phyloP scores from a whole-genome alignment of 2,113 vertebrate genomes.

The Colius striatus region DNA sequence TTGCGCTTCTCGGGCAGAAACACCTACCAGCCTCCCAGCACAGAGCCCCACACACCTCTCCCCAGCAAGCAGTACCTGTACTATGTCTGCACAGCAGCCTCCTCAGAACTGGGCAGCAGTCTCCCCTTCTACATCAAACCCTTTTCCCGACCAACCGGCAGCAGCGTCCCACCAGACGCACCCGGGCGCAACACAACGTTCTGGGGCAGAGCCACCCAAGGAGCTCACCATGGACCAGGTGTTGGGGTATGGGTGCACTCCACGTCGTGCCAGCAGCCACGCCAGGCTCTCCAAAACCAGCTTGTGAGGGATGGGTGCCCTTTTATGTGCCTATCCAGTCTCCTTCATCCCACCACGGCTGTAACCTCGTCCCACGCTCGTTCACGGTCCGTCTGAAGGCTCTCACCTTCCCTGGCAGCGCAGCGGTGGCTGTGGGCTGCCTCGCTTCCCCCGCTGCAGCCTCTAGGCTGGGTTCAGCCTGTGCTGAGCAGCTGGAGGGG shows the following conservation, averaged over 20 bases:
- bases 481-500: background rate
- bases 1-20: background rate
- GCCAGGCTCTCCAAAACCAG: background rate
- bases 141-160: background rate
- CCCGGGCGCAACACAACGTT: background rate
- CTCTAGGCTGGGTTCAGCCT: background rate
- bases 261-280: background rate
- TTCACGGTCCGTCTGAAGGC: background rate
- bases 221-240: background rate
- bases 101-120: background rate
- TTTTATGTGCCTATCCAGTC: background rate
- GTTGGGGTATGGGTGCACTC: background rate
- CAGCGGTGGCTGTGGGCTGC: background rate
- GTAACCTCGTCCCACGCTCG: background rate
- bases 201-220: background rate
- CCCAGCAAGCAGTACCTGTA: background rate
- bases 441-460: background rate
- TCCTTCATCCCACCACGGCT: background rate
- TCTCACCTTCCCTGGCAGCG: constrained; percentile 49
- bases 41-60: background rate
- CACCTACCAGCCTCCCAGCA: background rate
- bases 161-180: background rate
- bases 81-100: background rate
- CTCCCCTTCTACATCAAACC: background rate
- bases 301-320: background rate